Conservation (phyloP, 2,888 invertebrate species). For the Caenorhabditis sulstoni region DNA sequence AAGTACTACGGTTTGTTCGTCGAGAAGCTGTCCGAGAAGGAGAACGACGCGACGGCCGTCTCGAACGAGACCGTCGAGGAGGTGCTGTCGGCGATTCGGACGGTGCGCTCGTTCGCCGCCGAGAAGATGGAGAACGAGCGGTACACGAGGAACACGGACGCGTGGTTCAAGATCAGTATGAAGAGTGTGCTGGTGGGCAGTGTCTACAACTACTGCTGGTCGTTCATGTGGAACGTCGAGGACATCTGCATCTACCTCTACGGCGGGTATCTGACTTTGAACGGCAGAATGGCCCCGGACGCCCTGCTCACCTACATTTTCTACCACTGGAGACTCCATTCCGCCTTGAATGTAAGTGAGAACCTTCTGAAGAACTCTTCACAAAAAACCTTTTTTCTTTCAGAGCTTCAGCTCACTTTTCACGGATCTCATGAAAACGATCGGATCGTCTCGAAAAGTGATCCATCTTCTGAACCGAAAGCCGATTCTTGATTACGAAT, state of each 20-base stretch:
- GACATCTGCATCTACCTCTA: conserved; percentile 53
- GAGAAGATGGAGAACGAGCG: conserved; percentile 40
- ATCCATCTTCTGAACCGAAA: conserved; percentile 54
- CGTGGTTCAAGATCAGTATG: conserved; percentile 56
- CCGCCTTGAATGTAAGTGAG: conserved; percentile 42
- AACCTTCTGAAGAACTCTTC: too few species aligned
- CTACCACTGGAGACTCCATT: conserved; percentile 56
- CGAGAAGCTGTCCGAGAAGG: conserved; percentile 51
- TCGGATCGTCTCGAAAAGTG: conserved; percentile 81
- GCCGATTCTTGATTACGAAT: conserved; percentile 53
- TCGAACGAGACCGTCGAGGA: conserved; percentile 58
- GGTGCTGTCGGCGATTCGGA: conserved; percentile 54
- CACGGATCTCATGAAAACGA: conserved; percentile 81
- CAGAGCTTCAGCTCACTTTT: conserved; percentile 80
- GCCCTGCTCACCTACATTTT: conserved; percentile 47
- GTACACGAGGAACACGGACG: conserved; percentile 43
- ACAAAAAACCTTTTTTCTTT: conserved; percentile 38
- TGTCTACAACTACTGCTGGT: conserved; percentile 49
- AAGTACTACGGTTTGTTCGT: conserved; percentile 46
- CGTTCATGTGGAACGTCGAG: conserved; percentile 53
- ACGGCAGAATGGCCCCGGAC: conserved; percentile 52
- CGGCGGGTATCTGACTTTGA: conserved; percentile 55
- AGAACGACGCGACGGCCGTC: conserved; percentile 49
- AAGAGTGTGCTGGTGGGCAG: conserved; percentile 48
- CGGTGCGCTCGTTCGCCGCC: conserved; percentile 54